These are phyloP conservation scores for Eriosoma lanigerum DNA, from an alignment of 1,140 invertebrate species.

Conservation along the genomic window DNA sequence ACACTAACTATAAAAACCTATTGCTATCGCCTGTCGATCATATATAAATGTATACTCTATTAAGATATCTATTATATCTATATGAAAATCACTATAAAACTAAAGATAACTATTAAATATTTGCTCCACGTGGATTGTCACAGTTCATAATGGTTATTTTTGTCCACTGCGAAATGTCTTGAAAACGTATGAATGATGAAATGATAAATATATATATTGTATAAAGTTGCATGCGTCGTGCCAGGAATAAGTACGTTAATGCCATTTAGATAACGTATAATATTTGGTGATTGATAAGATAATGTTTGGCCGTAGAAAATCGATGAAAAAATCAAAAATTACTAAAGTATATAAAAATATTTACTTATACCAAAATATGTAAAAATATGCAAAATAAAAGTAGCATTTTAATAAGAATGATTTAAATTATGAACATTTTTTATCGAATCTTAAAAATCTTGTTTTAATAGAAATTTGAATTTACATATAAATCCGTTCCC, in stretches of 20 bases:
- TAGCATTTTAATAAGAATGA: neutral
- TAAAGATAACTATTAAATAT: neutral
- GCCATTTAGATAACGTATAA: too few relatives aligned
- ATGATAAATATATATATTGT: too few relatives aligned
- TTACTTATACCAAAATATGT: neutral
- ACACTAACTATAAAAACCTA: neutral
- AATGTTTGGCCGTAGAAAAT: too few relatives aligned
- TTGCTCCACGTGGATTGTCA: neutral
- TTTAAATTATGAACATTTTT: neutral
- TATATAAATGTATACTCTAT: neutral
- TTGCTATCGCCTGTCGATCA: neutral
- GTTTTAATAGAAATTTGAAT: too few relatives aligned
- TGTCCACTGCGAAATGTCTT: neutral
- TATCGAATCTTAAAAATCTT: neutral
- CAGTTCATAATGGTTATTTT: too few relatives aligned
- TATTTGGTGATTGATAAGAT: too few relatives aligned
- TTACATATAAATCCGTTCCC: neutral
- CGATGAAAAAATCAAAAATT: too few relatives aligned
- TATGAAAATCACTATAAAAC: neutral
- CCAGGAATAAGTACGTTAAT: too few relatives aligned
- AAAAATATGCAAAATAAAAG: slow-evolving; percentile 5
- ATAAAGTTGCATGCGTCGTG: too few relatives aligned
- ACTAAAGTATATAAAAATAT: too few relatives aligned
- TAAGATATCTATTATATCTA: neutral
- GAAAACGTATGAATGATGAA: too few relatives aligned